phyloP scores from a whole-genome alignment of 2,797 vertebrate genomes.

The Helarctos malayanus region DNA sequence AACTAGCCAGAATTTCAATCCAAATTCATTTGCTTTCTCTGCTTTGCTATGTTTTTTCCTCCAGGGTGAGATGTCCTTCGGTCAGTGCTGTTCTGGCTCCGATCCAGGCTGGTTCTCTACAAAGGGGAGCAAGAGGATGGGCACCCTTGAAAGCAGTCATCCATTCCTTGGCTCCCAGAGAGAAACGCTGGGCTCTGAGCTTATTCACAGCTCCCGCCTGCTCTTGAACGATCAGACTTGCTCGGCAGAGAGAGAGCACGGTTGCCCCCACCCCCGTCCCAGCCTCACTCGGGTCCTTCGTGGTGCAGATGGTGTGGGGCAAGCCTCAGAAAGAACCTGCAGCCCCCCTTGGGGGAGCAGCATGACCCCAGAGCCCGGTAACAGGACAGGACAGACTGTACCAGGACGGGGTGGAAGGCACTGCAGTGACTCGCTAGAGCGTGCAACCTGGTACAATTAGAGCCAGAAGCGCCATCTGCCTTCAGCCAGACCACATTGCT shows the following conservation, averaged over 20 bases:
- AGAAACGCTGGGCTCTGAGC: fast-evolving
- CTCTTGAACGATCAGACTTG: fast-evolving
- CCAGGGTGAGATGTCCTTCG: fast-evolving
- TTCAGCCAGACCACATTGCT: fast-evolving
- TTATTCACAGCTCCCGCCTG: fast-evolving
- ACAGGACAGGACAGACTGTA: fast-evolving
- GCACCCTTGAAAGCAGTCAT: not conserved
- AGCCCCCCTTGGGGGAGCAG: fast-evolving
- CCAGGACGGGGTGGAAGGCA: fast-evolving
- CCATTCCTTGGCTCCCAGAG: fast-evolving
- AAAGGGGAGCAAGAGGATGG: fast-evolving
- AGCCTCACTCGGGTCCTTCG: fast-evolving
- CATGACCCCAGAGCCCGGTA: fast-evolving
- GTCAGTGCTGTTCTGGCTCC: fast-evolving
- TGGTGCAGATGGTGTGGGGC: not conserved
- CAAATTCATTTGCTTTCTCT: not conserved
- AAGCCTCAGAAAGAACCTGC: fast-evolving
- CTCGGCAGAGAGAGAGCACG: fast-evolving
- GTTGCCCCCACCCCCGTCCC: fast-evolving
- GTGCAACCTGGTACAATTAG: fast-evolving
- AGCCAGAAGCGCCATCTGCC: not conserved
- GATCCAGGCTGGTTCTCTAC: too few relatives aligned
- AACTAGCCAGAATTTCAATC: not conserved
- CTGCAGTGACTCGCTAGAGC: fast-evolving
- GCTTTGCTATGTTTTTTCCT: too few relatives aligned